Conservation (phyloP, 2,888 invertebrate genomes). For the Tetranychus piercei region DNA sequence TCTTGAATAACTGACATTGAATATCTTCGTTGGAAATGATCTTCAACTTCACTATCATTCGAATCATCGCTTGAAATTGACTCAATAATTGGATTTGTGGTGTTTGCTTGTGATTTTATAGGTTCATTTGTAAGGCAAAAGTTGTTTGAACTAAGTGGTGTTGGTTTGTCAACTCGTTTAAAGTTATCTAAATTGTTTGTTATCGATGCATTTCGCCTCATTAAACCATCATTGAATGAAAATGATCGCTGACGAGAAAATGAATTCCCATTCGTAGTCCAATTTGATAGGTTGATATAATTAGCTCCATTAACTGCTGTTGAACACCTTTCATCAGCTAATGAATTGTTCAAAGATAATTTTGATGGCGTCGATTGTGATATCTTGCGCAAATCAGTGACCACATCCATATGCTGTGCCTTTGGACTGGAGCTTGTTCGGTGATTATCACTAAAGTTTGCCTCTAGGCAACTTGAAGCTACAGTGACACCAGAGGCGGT, state of each 20-base stretch:
- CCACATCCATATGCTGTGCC: background rate
- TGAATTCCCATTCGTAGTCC: constrained; percentile 14
- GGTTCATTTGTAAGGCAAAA: background rate
- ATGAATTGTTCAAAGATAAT: background rate
- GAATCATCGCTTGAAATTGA: constrained; percentile 13
- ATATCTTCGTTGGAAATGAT: constrained; percentile 16
- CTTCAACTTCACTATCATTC: constrained; percentile 17
- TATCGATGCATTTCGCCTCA: background rate
- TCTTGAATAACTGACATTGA: constrained; percentile 18
- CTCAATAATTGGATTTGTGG: background rate
- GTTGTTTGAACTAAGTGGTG: background rate
- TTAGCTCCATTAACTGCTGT: background rate
- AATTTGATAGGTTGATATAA: constrained; percentile 5
- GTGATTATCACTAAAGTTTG: background rate
- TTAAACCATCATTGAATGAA: constrained; percentile 17
- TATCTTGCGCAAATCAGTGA: background rate
- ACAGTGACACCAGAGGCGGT: background rate
- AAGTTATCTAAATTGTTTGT: background rate
- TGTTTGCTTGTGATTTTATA: background rate
- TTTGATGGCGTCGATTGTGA: background rate
- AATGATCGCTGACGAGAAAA: constrained; percentile 17
- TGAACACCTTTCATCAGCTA: background rate
- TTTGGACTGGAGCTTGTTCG: background rate
- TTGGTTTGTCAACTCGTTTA: background rate
- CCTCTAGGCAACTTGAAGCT: background rate